phyloP scores from a whole-genome alignment of 2,113 vertebrate species.

The Apistogramma diplotaenia region DNA sequence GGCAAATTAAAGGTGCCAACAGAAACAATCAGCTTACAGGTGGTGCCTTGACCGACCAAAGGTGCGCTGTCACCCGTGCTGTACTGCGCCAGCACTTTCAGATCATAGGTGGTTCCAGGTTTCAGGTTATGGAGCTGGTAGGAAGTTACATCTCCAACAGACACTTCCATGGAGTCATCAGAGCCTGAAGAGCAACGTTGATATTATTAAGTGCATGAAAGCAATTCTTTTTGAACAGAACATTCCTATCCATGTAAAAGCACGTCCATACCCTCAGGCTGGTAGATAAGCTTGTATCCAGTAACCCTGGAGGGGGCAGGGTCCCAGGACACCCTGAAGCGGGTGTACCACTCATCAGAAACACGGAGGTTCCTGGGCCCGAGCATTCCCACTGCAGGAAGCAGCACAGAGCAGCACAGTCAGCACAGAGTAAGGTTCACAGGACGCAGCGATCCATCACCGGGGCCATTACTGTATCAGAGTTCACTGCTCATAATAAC shows the following conservation, averaged over 20 bases:
- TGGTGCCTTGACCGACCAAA: conserved; percentile 89
- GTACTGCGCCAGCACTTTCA: conserved; percentile 92
- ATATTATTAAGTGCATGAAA: neutral
- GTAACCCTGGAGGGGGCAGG: conserved; percentile 87
- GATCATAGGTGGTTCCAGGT: conserved; percentile 92
- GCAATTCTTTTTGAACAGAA: neutral
- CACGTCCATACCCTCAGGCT: conserved; percentile 82
- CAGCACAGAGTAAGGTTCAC: neutral
- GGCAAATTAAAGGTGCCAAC: neutral
- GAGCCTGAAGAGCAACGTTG: conserved; percentile 76
- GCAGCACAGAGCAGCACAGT: conserved; percentile 25
- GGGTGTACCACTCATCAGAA: conserved; percentile 97
- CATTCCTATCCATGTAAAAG: neutral
- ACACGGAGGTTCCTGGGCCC: conserved; percentile 93
- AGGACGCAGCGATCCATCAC: neutral
- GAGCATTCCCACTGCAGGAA: conserved; percentile 84
- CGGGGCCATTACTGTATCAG: conserved; percentile 9
- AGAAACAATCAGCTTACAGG: conserved; percentile 75
- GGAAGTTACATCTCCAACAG: conserved; percentile 91
- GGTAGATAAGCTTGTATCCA: conserved; percentile 95
- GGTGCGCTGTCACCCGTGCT: conserved; percentile 87
- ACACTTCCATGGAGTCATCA: conserved; percentile 82
- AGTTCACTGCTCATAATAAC: neutral
- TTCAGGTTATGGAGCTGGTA: conserved; percentile 88
- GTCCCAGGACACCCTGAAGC: conserved; percentile 97